Base-by-base conservation (phyloP, 2,113 vertebrate species). In the Ancistrus triradiatus region DNA sequence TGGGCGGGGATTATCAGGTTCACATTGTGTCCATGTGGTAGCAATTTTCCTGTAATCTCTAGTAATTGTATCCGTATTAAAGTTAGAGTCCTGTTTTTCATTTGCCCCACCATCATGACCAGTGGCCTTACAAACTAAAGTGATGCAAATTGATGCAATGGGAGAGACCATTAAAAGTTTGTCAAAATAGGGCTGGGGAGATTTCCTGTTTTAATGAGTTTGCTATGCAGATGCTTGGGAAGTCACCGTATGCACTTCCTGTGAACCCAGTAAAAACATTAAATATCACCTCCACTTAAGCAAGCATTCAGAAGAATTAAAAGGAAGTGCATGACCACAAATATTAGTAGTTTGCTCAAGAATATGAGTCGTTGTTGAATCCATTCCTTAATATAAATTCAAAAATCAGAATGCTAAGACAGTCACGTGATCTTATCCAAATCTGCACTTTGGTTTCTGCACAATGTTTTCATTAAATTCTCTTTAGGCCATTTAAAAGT, bases 21-120 rank as follows among this genome's bases (percentile, higher is more conserved):
- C 86, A 83, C 84, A 84, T 85, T 90, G 85, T 79, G 85, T 85
- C 86, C 90, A 91, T 91, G 87, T 91, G 90, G 89, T 87, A 92
- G 87, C 87, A 83, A 91, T 91, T 91, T 84, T 71, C 83, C 84
- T 18, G 82, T 90, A 90, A 91, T 91, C 89, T 92, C 83, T 84
- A 83, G 86, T 91, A 92, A 91, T 91, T 90, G 89, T 88, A 86
- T 87, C 89, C 87, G 86, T 83, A 88, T 91, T 90, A 91, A 86
- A 85, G 87, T 85, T 81, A 87, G 87, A 89, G 58, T 86, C 85
- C 90, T 90, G 89, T 88, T 91, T 90, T 90, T 87, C 88, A 90
- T 90, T 89, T 84, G 85, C 86, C 88, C 83, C 78, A 85, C 86
- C 84, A 86, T 86, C 85, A 83, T 89, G 85, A 87, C 85, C 90